Percentiles rank a stretch among this genome's conserved stretches.
Evolutionary conservation across 2,113 vertebrate species (phyloP).

Genomic region (Xenotilapia caudafasciata): DNA sequence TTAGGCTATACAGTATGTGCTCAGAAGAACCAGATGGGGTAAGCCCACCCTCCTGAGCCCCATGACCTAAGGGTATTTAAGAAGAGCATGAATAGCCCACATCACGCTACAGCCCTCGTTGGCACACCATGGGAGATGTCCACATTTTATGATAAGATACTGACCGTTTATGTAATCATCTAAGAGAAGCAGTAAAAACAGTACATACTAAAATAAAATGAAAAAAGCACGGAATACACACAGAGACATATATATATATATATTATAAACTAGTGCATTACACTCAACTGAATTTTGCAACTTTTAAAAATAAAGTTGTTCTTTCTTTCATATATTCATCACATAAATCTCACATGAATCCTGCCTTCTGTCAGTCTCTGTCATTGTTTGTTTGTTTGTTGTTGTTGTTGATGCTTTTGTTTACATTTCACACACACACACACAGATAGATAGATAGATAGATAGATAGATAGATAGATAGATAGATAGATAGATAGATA

Average conservation of each 20-base stretch:
- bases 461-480: background rate
- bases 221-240: background rate
- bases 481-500: no score
- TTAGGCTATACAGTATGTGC: background rate
- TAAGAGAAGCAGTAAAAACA: background rate
- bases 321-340: background rate
- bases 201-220: background rate
- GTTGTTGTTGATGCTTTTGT: background rate
- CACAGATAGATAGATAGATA: fast-evolving
- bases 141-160: background rate
- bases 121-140: background rate
- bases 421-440: background rate
- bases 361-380: background rate
- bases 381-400: background rate
- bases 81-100: background rate
- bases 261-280: background rate
- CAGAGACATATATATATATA: background rate
- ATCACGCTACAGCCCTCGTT: background rate
- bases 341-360: background rate
- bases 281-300: background rate
- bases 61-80: background rate
- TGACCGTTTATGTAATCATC: background rate
- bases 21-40: slow-evolving; percentile 8
- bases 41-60: background rate
- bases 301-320: background rate